Evolutionary conservation across 2,113 vertebrate genomes (phyloP).

Genomic region (Mesembrinibis cayennensis): DNA sequence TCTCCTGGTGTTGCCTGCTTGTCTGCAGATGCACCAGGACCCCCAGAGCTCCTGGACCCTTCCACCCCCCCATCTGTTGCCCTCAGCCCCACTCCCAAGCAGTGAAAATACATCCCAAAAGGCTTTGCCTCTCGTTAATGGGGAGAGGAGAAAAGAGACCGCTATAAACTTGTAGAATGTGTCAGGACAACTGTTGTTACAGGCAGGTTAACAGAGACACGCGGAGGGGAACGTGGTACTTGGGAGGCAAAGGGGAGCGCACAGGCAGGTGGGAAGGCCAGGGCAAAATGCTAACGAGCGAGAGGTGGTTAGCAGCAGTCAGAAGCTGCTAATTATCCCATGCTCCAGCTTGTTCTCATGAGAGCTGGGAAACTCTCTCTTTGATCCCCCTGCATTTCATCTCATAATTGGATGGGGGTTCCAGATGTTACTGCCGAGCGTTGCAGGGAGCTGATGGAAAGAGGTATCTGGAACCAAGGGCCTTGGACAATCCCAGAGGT

Average conservation of each 20-base stretch:
- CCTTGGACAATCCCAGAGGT: not conserved
- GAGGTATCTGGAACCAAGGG: not conserved
- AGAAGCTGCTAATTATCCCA: constrained; percentile 43
- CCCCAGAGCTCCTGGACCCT: not conserved
- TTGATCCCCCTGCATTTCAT: constrained; percentile 41
- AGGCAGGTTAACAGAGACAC: not conserved
- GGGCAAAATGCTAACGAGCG: not conserved
- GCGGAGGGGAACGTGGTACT: not conserved
- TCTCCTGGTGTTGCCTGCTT: not conserved
- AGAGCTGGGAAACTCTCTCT: constrained; percentile 15
- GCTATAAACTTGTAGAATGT: not conserved
- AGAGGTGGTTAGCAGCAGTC: not conserved
- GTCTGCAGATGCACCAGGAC: not conserved
- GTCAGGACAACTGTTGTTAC: not conserved
- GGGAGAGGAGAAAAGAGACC: not conserved
- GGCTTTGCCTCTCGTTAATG: not conserved
- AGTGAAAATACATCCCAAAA: not conserved
- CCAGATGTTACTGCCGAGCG: not conserved
- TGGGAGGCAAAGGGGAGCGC: not conserved
- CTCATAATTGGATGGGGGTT: constrained; percentile 5
- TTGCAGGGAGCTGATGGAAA: constrained; percentile 5
- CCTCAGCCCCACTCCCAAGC: not conserved
- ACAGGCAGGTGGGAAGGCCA: not conserved
- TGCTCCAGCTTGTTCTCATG: constrained; percentile 2
- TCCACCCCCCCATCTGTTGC: not conserved